A percentile compares a stretch with the other conserved stretches of the same genome.
Evolutionary conservation across 2,797 vertebrate species (phyloP).

Genomic region (Rhinichthys osculus): DNA sequence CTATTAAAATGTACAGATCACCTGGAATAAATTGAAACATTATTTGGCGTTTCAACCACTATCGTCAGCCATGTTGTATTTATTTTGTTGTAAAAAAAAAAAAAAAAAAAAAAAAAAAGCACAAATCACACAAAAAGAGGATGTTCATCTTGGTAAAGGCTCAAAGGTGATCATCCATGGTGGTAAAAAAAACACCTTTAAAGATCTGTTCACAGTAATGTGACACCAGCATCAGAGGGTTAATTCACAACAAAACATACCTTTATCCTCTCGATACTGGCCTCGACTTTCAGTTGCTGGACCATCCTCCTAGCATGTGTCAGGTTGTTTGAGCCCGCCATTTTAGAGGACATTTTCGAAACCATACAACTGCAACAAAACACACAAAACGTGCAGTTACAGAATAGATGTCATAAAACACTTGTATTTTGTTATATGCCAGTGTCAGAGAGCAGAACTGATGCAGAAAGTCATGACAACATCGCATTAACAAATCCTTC

Average conservation of each 20-base stretch:
- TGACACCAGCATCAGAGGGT: background rate
- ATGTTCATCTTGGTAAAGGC: too few relatives aligned
- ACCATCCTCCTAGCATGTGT: slow-evolving; percentile 86
- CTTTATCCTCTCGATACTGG: slow-evolving; percentile 95
- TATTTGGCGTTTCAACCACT: too few relatives aligned
- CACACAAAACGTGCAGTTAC: slow-evolving; percentile 45
- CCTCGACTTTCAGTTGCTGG: slow-evolving; percentile 91
- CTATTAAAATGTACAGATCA: too few relatives aligned
- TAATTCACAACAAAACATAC: slow-evolving; percentile 67
- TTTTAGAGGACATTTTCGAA: slow-evolving; percentile 90
- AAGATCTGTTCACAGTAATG: background rate
- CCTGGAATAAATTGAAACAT: too few relatives aligned
- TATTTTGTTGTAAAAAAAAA: too few relatives aligned
- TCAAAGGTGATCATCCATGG: background rate
- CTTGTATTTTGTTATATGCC: background rate
- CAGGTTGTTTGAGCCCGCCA: slow-evolving; percentile 87
- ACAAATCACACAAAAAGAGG: background rate
- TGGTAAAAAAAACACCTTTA: too few relatives aligned
- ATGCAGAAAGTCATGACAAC: background rate
- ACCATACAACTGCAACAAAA: slow-evolving; percentile 60
- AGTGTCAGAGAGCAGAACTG: slow-evolving; percentile 28
- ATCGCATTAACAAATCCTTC: background rate
- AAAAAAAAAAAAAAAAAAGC: too few relatives aligned
- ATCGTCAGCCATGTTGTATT: too few relatives aligned
- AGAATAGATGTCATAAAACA: slow-evolving; percentile 7